Conservation (phyloP, 2,113 vertebrate species). For the Microtus ochrogaster region DNA sequence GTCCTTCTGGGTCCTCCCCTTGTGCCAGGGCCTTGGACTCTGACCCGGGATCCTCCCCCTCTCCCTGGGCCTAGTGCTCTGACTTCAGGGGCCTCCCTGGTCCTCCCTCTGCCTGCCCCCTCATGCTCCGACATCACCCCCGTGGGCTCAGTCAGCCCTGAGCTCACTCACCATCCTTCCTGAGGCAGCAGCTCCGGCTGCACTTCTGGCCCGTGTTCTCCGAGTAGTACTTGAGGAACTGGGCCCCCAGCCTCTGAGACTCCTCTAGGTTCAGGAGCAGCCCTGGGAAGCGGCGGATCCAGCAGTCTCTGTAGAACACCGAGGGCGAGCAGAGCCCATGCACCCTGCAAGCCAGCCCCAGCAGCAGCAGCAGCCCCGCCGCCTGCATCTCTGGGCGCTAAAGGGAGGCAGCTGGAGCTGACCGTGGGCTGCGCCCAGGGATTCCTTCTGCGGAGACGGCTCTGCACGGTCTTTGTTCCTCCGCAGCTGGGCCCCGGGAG, state of each 20-base stretch:
- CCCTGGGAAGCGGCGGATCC: slow-evolving; percentile 94
- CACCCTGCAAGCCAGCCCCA: slow-evolving; percentile 74
- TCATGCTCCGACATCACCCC: background rate
- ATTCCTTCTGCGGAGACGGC: background rate
- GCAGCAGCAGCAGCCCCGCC: background rate
- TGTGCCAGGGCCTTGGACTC: background rate
- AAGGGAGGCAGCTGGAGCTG: background rate
- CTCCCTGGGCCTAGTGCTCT: background rate
- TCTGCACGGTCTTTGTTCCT: background rate
- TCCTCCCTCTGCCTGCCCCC: background rate
- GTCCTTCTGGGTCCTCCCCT: background rate
- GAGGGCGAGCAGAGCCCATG: slow-evolving; percentile 90
- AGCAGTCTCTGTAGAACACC: slow-evolving; percentile 93
- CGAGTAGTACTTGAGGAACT: slow-evolving; percentile 87
- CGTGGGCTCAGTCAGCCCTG: background rate
- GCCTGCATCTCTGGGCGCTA: background rate
- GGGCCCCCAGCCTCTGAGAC: slow-evolving; percentile 92
- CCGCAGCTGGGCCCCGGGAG: background rate
- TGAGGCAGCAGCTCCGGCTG: slow-evolving; percentile 93
- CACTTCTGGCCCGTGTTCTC: slow-evolving; percentile 91
- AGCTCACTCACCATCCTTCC: slow-evolving; percentile 87
- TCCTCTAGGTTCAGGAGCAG: slow-evolving; percentile 90
- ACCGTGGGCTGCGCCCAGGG: background rate
- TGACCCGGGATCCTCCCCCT: background rate
- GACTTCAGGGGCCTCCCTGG: background rate